Percentiles rank a stretch among this genome's conserved stretches.
Evolutionary conservation across 2,888 invertebrate genomes (phyloP).

Genomic region (Candidula unifasciata): DNA sequence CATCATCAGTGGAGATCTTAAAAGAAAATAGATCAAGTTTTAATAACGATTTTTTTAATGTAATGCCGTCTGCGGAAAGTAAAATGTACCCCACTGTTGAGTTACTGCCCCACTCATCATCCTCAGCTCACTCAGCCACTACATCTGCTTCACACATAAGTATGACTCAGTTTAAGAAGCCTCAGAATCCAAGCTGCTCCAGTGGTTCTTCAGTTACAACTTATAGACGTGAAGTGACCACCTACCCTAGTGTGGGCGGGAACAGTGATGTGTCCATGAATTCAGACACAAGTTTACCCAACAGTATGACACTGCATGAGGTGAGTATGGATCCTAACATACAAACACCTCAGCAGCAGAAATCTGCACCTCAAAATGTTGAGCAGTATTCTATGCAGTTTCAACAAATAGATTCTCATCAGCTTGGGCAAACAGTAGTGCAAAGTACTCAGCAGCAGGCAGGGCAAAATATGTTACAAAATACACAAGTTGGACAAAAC

Average conservation of each 20-base stretch:
- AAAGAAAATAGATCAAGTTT: neutral
- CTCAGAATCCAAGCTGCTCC: neutral
- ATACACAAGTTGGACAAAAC: too few relatives aligned
- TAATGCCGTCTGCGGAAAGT: neutral
- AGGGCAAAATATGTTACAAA: too few relatives aligned
- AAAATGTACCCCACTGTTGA: neutral
- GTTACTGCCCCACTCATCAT: neutral
- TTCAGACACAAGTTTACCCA: neutral
- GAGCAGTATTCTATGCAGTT: neutral
- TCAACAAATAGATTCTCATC: too few relatives aligned
- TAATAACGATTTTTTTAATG: neutral
- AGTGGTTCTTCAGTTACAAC: neutral
- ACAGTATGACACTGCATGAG: neutral
- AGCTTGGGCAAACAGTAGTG: too few relatives aligned
- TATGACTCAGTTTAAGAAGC: conserved; percentile 5
- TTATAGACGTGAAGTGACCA: neutral
- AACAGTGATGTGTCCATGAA: conserved; percentile 36
- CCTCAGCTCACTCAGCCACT: neutral
- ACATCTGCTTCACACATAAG: neutral
- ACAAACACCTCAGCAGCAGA: neutral
- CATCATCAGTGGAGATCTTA: neutral
- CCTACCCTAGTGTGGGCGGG: neutral
- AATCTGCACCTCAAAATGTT: neutral
- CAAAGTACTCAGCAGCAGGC: too few relatives aligned
- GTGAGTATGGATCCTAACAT: neutral